Percentiles rank a stretch among this genome's conserved stretches.
phyloP scores from a whole-genome alignment of 2,888 invertebrate genomes.

The Silvanus unidentatus region DNA sequence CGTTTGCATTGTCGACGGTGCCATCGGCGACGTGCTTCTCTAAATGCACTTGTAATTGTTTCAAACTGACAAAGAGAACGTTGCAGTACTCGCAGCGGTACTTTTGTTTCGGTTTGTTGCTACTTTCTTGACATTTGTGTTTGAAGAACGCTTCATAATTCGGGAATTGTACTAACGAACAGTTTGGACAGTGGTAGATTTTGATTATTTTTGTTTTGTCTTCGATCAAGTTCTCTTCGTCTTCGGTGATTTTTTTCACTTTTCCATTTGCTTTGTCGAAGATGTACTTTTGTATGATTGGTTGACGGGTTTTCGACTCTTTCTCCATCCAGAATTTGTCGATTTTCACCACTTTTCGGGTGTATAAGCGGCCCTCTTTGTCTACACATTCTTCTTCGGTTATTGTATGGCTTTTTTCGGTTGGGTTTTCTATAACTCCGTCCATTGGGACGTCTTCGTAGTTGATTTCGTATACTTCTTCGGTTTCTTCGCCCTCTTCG shows the following conservation, averaged over 20 bases:
- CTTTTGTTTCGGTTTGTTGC: slow-evolving; percentile 39
- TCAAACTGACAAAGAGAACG: slow-evolving; percentile 42
- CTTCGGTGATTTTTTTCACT: slow-evolving; percentile 27
- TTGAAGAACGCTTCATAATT: slow-evolving; percentile 45
- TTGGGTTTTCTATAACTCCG: slow-evolving; percentile 35
- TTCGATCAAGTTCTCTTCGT: slow-evolving; percentile 22
- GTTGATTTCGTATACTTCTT: slow-evolving; percentile 5
- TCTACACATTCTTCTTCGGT: slow-evolving; percentile 49
- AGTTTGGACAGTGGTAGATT: slow-evolving; percentile 48
- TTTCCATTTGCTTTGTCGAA: slow-evolving; percentile 26
- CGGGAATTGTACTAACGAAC: slow-evolving; percentile 46
- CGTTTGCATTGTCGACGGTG: slow-evolving; percentile 11
- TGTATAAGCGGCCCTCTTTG: slow-evolving; percentile 48
- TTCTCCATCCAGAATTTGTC: slow-evolving; percentile 52
- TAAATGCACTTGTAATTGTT: slow-evolving; percentile 55
- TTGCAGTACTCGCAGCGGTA: slow-evolving; percentile 50
- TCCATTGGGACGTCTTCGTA: slow-evolving; percentile 7
- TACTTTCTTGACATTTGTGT: slow-evolving; percentile 41
- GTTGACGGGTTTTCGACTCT: slow-evolving; percentile 14
- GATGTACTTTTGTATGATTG: slow-evolving; percentile 30
- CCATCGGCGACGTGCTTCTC: slow-evolving; percentile 50
- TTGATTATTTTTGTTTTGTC: slow-evolving; percentile 28
- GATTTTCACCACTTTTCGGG: slow-evolving; percentile 54
- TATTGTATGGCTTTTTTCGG: slow-evolving; percentile 29
- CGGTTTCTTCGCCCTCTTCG: slow-evolving; percentile 6